A percentile compares a stretch with the other conserved stretches of the same genome.
Evolutionary conservation across 64 coral and sea anemone species (phyloP).

Genomic region (Pocillopora verrucosa): DNA sequence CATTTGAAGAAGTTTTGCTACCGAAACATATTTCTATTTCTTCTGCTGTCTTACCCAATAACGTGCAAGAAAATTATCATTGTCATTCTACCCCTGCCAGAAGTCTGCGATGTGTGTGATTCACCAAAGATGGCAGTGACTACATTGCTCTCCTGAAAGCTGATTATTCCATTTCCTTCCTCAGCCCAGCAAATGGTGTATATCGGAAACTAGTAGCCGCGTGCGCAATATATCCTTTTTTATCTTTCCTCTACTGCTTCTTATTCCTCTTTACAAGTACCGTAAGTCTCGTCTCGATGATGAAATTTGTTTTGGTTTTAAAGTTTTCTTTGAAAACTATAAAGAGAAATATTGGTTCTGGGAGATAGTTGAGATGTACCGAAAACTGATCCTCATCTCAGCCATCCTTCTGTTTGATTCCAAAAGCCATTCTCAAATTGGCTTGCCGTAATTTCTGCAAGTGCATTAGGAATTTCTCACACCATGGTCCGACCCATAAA

Average conservation of each 20-base stretch:
- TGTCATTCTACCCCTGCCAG: neutral
- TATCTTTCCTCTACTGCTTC: conserved; percentile 60
- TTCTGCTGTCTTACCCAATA: conserved; percentile 36
- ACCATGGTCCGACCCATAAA: neutral
- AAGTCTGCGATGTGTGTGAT: conserved; percentile 34
- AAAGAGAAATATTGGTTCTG: neutral
- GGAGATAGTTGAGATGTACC: conserved; percentile 10
- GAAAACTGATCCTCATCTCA: neutral
- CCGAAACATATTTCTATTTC: conserved; percentile 49
- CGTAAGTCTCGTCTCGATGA: no score
- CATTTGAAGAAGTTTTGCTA: conserved; percentile 44
- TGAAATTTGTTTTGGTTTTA: neutral
- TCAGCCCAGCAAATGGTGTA: conserved; percentile 46
- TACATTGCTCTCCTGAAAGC: conserved; percentile 11
- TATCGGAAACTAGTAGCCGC: no score
- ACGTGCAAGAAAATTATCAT: conserved; percentile 42
- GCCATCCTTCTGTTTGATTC: neutral
- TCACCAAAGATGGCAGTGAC: neutral
- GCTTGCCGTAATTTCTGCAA: neutral
- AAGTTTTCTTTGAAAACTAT: conserved; percentile 12
- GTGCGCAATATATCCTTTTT: conserved; percentile 55
- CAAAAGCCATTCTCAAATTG: neutral
- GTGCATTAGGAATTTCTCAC: neutral
- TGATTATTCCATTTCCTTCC: conserved; percentile 44
- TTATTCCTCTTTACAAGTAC: conserved; percentile 53